Evolutionary conservation across 2,888 invertebrate genomes (phyloP).

Genomic region (Tillus elongatus): DNA sequence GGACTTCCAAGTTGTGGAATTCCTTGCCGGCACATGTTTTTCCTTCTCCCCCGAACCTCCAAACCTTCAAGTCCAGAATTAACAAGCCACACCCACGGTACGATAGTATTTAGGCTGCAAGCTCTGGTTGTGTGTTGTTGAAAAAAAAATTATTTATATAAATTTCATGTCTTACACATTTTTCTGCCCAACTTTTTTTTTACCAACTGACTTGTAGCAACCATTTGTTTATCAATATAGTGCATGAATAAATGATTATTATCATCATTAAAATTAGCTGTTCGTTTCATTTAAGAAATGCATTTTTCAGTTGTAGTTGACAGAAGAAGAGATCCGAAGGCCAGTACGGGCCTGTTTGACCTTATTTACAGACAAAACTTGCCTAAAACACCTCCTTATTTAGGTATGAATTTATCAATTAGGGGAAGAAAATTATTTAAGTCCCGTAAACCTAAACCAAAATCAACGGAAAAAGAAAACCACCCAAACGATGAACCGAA

Average conservation of each 20-base stretch:
- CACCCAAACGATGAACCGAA: conserved; percentile 16
- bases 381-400: conserved; percentile 71
- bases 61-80: too few species aligned
- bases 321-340: conserved; percentile 57
- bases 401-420: conserved; percentile 62
- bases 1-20: too few species aligned
- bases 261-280: too few species aligned
- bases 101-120: too few species aligned
- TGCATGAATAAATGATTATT: background rate
- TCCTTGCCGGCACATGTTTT: too few species aligned
- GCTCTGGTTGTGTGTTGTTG: too few species aligned
- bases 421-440: conserved; percentile 56
- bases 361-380: conserved; percentile 67
- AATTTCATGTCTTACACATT: too few species aligned
- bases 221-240: background rate
- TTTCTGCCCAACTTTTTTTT: too few species aligned
- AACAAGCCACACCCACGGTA: too few species aligned
- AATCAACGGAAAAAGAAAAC: conserved; percentile 22
- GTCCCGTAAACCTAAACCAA: conserved; percentile 29
- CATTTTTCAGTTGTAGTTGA: conserved; percentile 80
- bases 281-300: too few species aligned
- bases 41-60: too few species aligned
- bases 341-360: conserved; percentile 75
- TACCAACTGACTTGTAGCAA: background rate
- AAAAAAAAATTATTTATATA: too few species aligned